phyloP scores from a whole-genome alignment of 2,888 invertebrate species.

The Scaptomyza reducta region DNA sequence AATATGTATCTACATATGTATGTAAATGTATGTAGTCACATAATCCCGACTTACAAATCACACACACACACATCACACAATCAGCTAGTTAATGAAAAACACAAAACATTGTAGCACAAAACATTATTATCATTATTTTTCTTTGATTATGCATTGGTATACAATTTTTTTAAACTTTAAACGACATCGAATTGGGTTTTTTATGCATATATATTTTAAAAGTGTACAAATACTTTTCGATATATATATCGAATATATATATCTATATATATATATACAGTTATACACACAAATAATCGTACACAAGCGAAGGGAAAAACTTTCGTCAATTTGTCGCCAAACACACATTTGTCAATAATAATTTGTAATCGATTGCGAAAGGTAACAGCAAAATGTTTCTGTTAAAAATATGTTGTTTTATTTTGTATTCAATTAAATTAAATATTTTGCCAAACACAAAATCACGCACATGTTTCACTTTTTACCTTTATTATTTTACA shows the following conservation, averaged over 20 bases:
- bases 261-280: constrained; percentile 69
- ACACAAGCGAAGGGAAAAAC: constrained; percentile 42
- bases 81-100: constrained; percentile 4
- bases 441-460: constrained; percentile 4
- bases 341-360: constrained; percentile 13
- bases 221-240: constrained; percentile 48
- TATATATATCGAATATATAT: constrained; percentile 60
- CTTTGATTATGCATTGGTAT: constrained; percentile 37
- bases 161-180: constrained; percentile 7
- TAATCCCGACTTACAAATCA: constrained; percentile 54
- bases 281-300: constrained; percentile 79
- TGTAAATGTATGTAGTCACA: constrained; percentile 49
- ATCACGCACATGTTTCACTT: constrained; percentile 50
- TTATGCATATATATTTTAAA: constrained; percentile 25
- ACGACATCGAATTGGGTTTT: constrained; percentile 14
- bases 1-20: constrained; percentile 27
- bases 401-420: constrained; percentile 5
- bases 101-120: constrained; percentile 17
- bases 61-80: constrained; percentile 11
- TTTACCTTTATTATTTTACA: constrained; percentile 59
- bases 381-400: constrained; percentile 11
- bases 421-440: constrained; percentile 15
- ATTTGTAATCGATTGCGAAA: constrained; percentile 6
- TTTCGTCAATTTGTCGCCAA: constrained; percentile 47
- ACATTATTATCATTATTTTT: constrained; percentile 35